phyloP scores from a whole-genome alignment of 1,140 invertebrate genomes.

The Augochlora pura region DNA sequence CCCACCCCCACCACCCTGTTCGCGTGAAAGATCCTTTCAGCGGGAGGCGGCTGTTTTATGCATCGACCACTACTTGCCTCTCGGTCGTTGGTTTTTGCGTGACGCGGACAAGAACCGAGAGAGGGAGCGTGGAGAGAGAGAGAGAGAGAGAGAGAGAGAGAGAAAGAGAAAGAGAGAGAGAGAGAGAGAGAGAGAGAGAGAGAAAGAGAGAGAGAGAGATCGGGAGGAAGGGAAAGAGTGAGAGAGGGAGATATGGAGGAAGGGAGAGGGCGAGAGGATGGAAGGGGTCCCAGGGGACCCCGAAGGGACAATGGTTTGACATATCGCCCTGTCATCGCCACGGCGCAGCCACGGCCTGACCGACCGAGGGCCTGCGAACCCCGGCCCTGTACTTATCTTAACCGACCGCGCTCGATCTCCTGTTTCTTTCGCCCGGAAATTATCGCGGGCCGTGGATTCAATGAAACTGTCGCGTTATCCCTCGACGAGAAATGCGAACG shows the following conservation, averaged over 20 bases:
- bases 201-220: neutral
- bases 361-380: constrained; percentile 29
- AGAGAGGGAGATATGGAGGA: neutral
- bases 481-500: constrained; percentile 55
- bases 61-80: constrained; percentile 22
- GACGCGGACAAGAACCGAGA: constrained; percentile 52
- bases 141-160: constrained; percentile 26
- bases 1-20: too few species aligned
- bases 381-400: constrained; percentile 59
- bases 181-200: constrained; percentile 29
- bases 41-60: constrained; percentile 43
- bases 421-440: constrained; percentile 54
- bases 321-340: constrained; percentile 73
- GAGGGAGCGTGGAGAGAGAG: too few species aligned
- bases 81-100: constrained; percentile 45
- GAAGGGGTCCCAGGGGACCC: constrained; percentile 33
- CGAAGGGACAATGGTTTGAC: constrained; percentile 70
- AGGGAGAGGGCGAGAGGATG: constrained; percentile 28
- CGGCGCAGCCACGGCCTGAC: constrained; percentile 52
- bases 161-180: neutral
- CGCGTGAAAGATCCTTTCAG: constrained; percentile 26
- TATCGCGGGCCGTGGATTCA: constrained; percentile 48
- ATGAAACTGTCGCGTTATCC: constrained; percentile 56
- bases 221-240: too few species aligned
- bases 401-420: constrained; percentile 47